These are phyloP conservation scores for Catocala sponsa DNA, from an alignment of 2,888 invertebrate species.

Conservation along the genomic window DNA sequence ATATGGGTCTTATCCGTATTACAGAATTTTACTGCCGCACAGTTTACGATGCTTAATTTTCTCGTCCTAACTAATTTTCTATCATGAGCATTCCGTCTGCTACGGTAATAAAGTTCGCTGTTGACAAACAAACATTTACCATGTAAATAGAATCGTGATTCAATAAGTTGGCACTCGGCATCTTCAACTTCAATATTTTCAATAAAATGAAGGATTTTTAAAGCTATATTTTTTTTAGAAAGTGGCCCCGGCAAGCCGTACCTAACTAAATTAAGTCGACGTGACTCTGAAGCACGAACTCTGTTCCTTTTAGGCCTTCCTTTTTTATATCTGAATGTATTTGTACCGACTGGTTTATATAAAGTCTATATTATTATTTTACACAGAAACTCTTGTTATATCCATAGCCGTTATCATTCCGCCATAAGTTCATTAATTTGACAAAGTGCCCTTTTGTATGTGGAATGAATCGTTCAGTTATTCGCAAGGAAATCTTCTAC, in stretches of 20 bases:
- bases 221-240: slow-evolving; percentile 62
- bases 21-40: slow-evolving; percentile 25
- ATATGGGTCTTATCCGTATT: slow-evolving; percentile 14
- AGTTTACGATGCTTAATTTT: slow-evolving; percentile 38
- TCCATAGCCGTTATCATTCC: slow-evolving; percentile 15
- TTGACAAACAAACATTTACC: slow-evolving; percentile 19
- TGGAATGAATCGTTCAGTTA: slow-evolving; percentile 19
- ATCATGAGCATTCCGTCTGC: slow-evolving; percentile 26
- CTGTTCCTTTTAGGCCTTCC: slow-evolving; percentile 50
- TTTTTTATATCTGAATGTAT: slow-evolving; percentile 54
- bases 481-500: slow-evolving; percentile 13
- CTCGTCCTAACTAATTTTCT: slow-evolving; percentile 38
- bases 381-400: slow-evolving; percentile 25
- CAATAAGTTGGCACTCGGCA: slow-evolving; percentile 20
- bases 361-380: slow-evolving; percentile 33
- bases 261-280: slow-evolving; percentile 68
- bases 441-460: slow-evolving; percentile 20
- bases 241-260: slow-evolving; percentile 63
- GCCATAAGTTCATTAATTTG: slow-evolving; percentile 25
- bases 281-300: slow-evolving; percentile 70
- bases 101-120: slow-evolving; percentile 31
- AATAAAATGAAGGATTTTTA: slow-evolving; percentile 47
- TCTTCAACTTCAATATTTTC: slow-evolving; percentile 46
- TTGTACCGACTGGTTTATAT: slow-evolving; percentile 36
- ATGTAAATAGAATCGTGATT: slow-evolving; percentile 37